phyloP scores from a whole-genome alignment of 2,113 vertebrate species.

The Gymnarchus niloticus region DNA sequence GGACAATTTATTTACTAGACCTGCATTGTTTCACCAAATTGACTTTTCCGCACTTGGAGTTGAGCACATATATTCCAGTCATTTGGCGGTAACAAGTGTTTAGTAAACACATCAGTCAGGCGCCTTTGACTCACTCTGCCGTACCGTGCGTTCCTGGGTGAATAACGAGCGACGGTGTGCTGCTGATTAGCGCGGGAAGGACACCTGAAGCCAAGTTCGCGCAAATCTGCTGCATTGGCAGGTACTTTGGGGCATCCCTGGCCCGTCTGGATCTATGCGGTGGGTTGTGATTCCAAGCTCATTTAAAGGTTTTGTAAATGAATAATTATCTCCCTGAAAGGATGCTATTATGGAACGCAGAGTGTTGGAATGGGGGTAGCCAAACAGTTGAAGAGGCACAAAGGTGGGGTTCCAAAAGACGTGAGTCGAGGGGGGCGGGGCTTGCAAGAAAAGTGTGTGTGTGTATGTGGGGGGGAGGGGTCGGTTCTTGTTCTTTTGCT shows the following conservation, averaged over 20 bases:
- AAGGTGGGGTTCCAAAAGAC: too few species aligned
- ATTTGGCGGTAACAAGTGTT: neutral
- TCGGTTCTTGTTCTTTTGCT: too few species aligned
- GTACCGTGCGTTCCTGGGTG: neutral
- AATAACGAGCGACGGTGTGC: neutral
- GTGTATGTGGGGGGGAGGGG: too few species aligned
- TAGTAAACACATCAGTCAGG: constrained; percentile 26
- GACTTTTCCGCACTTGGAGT: neutral
- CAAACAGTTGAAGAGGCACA: too few species aligned
- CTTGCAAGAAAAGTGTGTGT: too few species aligned
- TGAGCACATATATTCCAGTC: neutral
- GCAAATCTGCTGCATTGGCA: neutral
- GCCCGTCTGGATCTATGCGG: neutral
- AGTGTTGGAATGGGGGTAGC: neutral
- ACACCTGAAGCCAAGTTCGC: neutral
- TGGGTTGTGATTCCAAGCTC: neutral
- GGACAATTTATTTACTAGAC: neutral
- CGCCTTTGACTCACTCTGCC: too few species aligned
- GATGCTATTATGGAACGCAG: neutral
- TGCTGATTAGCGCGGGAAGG: neutral
- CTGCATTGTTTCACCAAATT: neutral
- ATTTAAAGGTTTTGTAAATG: neutral
- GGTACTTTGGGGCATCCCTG: too few species aligned
- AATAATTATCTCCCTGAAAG: neutral
- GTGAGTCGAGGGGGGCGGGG: too few species aligned